phyloP scores from a whole-genome alignment of 2,888 invertebrate genomes.

The Brachylomia viminalis region DNA sequence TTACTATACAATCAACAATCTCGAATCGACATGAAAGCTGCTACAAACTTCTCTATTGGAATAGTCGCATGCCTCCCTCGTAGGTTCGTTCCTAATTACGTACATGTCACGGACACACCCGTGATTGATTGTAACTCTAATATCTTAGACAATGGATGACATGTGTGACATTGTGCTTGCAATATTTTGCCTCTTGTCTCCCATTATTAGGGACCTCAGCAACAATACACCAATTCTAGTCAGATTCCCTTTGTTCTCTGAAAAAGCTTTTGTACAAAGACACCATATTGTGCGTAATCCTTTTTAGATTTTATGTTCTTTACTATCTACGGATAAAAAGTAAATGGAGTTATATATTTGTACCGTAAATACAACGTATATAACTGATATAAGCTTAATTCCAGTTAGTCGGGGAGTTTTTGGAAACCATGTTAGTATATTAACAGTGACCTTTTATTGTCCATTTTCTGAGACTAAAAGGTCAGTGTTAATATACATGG shows the following conservation, averaged over 20 bases:
- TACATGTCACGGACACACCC: slow-evolving; percentile 85
- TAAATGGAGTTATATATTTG: slow-evolving; percentile 14
- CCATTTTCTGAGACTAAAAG: slow-evolving; percentile 16
- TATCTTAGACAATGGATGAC: slow-evolving; percentile 86
- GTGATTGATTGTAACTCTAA: slow-evolving; percentile 89
- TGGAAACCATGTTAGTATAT: not conserved
- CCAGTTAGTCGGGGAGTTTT: slow-evolving; percentile 21
- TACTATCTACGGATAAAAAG: slow-evolving; percentile 18
- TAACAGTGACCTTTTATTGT: slow-evolving; percentile 6
- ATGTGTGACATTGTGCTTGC: slow-evolving; percentile 78
- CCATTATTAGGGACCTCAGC: slow-evolving; percentile 61
- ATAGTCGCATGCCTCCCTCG: slow-evolving; percentile 70
- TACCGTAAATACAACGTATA: slow-evolving; percentile 11
- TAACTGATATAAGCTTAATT: slow-evolving; percentile 17
- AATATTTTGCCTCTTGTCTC: slow-evolving; percentile 72
- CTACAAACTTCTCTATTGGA: slow-evolving; percentile 61
- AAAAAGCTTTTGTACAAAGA: slow-evolving; percentile 65
- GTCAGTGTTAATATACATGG: slow-evolving; percentile 1
- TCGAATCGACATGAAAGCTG: slow-evolving; percentile 43
- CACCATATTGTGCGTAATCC: slow-evolving; percentile 53
- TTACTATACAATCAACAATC: slow-evolving; percentile 37
- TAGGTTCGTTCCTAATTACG: slow-evolving; percentile 86
- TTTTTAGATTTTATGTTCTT: slow-evolving; percentile 52
- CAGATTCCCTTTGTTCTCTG: slow-evolving; percentile 66
- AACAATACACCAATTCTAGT: slow-evolving; percentile 65